Evolutionary conservation across 1,140 invertebrate genomes (phyloP).

Genomic region (Lysiphlebus fabarum): DNA sequence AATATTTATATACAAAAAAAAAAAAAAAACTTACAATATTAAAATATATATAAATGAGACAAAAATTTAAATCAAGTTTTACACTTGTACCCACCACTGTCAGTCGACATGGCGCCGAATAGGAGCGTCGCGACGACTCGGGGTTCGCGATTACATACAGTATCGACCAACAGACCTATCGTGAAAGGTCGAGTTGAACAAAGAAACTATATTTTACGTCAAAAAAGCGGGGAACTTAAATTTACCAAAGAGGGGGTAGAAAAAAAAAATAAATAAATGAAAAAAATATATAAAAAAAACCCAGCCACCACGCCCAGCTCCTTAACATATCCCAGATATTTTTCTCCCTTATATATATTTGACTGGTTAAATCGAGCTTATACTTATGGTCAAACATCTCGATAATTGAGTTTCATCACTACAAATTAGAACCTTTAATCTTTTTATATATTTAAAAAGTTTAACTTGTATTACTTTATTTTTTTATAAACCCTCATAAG

Average conservation of each 20-base stretch:
- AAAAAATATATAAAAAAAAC: conserved; percentile 28
- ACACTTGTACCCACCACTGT: conserved; percentile 21
- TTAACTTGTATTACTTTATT: too few species aligned
- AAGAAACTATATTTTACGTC: neutral
- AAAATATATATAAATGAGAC: too few species aligned
- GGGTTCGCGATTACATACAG: conserved; percentile 45
- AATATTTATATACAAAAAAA: too few species aligned
- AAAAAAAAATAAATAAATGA: conserved; percentile 17
- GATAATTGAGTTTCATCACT: too few species aligned
- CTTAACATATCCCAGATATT: conserved; percentile 32
- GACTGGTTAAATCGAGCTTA: conserved; percentile 1
- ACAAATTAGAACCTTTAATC: too few species aligned
- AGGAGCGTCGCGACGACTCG: conserved; percentile 49
- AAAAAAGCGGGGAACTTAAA: neutral
- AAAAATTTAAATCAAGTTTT: neutral
- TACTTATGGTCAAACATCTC: neutral
- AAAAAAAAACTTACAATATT: too few species aligned
- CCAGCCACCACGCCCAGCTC: conserved; percentile 53
- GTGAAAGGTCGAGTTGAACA: conserved; percentile 19
- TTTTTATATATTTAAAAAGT: too few species aligned
- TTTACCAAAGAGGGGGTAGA: conserved; percentile 7
- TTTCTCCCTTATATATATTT: conserved; percentile 31
- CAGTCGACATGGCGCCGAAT: conserved; percentile 44
- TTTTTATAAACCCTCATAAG: too few species aligned
- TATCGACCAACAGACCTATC: conserved; percentile 47